Conservation (phyloP, 1,140 invertebrate species). For the Tetraneura akinire region DNA sequence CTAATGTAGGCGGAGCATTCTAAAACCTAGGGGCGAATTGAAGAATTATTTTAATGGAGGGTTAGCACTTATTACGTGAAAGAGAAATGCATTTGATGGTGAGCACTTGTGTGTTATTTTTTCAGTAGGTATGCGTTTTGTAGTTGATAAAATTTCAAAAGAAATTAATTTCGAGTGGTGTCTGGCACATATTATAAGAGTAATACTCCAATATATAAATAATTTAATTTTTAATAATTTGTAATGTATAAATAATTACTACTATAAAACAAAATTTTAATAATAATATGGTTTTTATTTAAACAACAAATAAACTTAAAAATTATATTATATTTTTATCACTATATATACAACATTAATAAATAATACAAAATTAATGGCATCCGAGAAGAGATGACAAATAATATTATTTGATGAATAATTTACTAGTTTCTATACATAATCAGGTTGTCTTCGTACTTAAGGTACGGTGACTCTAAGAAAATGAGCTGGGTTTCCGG, state of each 20-base stretch:
- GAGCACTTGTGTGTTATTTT: not conserved
- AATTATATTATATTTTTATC: not conserved
- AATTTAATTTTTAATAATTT: not conserved
- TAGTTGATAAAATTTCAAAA: constrained; percentile 30
- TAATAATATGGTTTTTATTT: not conserved
- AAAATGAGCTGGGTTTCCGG: constrained; percentile 76
- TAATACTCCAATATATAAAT: not conserved
- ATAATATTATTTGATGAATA: constrained; percentile 5
- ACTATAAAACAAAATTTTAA: not conserved
- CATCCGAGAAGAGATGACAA: not conserved
- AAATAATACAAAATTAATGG: not conserved
- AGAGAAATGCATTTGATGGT: not conserved
- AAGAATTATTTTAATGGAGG: constrained; percentile 48
- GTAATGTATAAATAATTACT: not conserved
- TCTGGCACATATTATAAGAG: not conserved
- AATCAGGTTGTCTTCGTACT: constrained; percentile 5
- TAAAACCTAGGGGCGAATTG: constrained; percentile 15
- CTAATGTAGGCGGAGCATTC: constrained; percentile 21
- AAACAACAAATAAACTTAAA: not conserved
- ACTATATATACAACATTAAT: constrained; percentile 25
- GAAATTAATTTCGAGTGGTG: constrained; percentile 14
- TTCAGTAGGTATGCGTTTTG: not conserved
- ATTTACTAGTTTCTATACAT: constrained; percentile 16
- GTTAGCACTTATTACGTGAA: constrained; percentile 40
- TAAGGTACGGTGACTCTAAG: constrained; percentile 70